Conservation (phyloP, 2,113 vertebrate genomes). For the Gila orcuttii region DNA sequence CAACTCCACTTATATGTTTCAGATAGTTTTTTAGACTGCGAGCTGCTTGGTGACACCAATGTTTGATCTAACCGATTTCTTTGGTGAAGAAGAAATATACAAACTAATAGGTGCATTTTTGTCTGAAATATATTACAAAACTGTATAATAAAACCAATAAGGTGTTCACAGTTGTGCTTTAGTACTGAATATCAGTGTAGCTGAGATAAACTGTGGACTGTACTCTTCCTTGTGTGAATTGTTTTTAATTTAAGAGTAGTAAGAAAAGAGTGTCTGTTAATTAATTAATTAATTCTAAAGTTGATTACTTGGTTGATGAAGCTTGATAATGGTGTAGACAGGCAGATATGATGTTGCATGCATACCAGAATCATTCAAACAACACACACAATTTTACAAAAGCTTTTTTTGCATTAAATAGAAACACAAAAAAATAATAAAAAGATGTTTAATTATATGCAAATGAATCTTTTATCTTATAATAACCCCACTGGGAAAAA, state of each 20-base stretch:
- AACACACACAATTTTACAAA: background rate
- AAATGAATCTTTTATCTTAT: background rate
- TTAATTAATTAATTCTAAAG: background rate
- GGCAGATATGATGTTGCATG: background rate
- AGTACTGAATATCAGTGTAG: background rate
- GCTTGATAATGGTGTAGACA: background rate
- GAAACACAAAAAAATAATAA: background rate
- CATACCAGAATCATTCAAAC: background rate
- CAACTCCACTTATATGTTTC: background rate
- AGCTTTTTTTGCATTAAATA: background rate
- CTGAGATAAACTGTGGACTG: background rate
- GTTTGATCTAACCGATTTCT: background rate
- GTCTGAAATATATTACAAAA: background rate
- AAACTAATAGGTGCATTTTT: background rate
- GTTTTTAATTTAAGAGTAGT: background rate
- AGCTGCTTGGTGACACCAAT: background rate
- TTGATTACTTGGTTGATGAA: background rate
- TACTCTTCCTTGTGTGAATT: background rate
- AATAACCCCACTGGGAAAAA: background rate
- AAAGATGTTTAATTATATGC: background rate
- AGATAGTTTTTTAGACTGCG: background rate
- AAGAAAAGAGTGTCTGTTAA: background rate
- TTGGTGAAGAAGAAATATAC: background rate
- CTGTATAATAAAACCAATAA: background rate
- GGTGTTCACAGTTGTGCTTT: background rate